Percentiles rank a stretch among this genome's conserved stretches.
Conservation (phyloP, 2,113 vertebrate species). For the Cnemophilus loriae region DNA sequence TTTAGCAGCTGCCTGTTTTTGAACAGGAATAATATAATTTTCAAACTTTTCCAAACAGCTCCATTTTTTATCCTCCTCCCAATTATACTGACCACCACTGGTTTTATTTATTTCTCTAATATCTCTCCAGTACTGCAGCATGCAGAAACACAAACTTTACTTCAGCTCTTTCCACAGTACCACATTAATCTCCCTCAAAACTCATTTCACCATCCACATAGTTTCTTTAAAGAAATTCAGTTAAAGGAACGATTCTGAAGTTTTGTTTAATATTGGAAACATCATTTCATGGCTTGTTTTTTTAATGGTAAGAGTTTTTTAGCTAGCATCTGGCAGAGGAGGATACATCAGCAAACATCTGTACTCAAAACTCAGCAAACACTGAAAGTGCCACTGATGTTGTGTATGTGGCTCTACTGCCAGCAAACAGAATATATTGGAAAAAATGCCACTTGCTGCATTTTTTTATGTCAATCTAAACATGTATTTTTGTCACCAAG, state of each 20-base stretch:
- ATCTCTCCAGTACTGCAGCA: background rate
- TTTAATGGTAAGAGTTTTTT: background rate
- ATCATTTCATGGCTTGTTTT: background rate
- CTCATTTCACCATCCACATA: background rate
- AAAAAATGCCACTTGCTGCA: background rate
- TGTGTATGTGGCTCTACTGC: background rate
- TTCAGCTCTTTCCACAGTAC: background rate
- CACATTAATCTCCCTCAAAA: background rate
- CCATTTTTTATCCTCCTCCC: background rate
- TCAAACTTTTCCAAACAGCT: background rate
- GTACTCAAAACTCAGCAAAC: background rate
- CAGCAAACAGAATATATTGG: background rate
- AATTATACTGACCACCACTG: background rate
- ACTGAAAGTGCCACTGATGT: background rate
- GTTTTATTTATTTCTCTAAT: constrained; percentile 38
- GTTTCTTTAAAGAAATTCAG: background rate
- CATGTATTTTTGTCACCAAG: background rate
- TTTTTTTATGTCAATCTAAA: background rate
- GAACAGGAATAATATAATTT: background rate
- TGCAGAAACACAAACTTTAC: background rate
- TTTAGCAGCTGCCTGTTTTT: background rate
- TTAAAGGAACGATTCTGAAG: background rate
- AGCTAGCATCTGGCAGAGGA: background rate
- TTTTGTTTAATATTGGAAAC: background rate
- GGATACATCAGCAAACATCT: background rate